Evolutionary conservation across 1,140 invertebrate species (phyloP), one percentile per base, ranked within the genome.

Genomic region (Drosophila saltans): DNA sequence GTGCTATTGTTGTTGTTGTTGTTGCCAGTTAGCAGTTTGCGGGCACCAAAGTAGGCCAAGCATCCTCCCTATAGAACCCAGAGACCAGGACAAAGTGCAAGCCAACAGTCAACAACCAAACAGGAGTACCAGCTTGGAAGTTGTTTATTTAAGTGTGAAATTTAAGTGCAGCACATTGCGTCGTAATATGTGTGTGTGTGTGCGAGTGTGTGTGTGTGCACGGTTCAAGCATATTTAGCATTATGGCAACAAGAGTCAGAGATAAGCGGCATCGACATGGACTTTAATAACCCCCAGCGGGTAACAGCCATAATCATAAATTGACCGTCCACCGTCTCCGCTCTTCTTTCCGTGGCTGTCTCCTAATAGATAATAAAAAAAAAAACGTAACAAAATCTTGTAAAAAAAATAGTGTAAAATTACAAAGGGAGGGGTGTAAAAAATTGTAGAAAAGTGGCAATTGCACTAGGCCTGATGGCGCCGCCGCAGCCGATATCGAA

Each of bases 121-220:
- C 48, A 57, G 36, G 55, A 66, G 65, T 30, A 84, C 33, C 63
- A 61, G 72, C 75, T 70, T 80, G 70, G 71, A 84, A 80, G 80
- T 88, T 88, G 84, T 88, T 88, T 89, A 88, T 89, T 89, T 84
- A 84, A 89, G 84, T 83, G 84, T 80, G 84, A 88, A 88, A 81
- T 84, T 89, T 75, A 79, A 88, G 77, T 83, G 80, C 73, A 88
- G 41, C 48, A 70, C 70, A 63, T 80, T 78, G 72, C 80, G 69
- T 88, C 80, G 69, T 88, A 82, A 70, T 83, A 72, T 82, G 70
- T 56, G 36, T 80, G 70, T 56, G 36, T 80, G 77, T 41, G 55
- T 83, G 69, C 80, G 77, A 28, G 39, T 83, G 76, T 82, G 73
- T 56, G 55, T 79, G 76, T 56, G 2, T 11, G 39, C 72, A 72